Conservation (phyloP, 2,888 invertebrate genomes). For the Protodeltote pygarga region DNA sequence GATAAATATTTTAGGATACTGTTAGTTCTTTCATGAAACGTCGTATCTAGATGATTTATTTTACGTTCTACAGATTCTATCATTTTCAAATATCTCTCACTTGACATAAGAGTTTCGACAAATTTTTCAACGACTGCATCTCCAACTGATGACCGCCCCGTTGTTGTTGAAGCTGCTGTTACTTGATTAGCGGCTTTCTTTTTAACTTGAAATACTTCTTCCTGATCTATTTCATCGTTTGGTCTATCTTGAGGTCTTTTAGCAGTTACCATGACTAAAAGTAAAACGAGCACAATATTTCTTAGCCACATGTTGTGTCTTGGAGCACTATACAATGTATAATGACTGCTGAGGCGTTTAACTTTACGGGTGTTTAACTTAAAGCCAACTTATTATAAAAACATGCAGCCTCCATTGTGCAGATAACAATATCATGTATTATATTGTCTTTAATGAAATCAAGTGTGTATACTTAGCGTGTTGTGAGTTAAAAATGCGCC, state of each 20-base stretch:
- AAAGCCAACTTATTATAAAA: conserved; percentile 36
- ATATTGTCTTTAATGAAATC: conserved; percentile 22
- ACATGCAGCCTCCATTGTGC: conserved; percentile 46
- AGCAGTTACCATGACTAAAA: conserved; percentile 21
- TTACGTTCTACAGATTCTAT: conserved; percentile 71
- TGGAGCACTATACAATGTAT: conserved; percentile 19
- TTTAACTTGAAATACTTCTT: conserved; percentile 10
- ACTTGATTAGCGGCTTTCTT: conserved; percentile 19
- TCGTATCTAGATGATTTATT: conserved; percentile 66
- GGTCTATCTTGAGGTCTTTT: conserved; percentile 27
- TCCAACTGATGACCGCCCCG: conserved; percentile 38
- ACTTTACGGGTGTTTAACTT: conserved; percentile 36
- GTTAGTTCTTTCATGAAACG: conserved; percentile 68
- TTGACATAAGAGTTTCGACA: conserved; percentile 72
- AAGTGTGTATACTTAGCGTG: conserved; percentile 11
- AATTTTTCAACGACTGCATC: conserved; percentile 74
- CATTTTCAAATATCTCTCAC: conserved; percentile 73
- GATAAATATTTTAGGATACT: conserved; percentile 69
- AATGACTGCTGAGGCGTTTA: conserved; percentile 37
- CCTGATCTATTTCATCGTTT: conserved; percentile 14
- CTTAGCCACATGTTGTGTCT: conserved; percentile 45
- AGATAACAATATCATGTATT: conserved; percentile 56
- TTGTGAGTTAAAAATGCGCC: conserved; percentile 25
- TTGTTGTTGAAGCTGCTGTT: conserved; percentile 50
- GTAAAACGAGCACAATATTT: conserved; percentile 24